Percentiles rank a stretch among this genome's conserved stretches.
phyloP scores from a whole-genome alignment of 2,797 vertebrate genomes.

The Microchirus variegatus region DNA sequence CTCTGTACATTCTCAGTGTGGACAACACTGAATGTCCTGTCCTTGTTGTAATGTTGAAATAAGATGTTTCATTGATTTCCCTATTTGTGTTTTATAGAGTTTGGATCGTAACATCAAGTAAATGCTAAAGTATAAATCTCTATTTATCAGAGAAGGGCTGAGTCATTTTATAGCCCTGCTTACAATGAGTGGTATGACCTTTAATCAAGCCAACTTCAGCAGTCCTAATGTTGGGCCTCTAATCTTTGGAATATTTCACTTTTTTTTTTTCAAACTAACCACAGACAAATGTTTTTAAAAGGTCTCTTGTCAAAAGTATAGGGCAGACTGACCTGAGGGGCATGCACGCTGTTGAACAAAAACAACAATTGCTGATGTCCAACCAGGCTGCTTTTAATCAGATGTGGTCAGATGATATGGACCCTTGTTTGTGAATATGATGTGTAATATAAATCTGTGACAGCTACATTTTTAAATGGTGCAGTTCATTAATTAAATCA shows the following conservation, averaged over 20 bases:
- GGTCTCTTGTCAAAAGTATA: constrained; percentile 7
- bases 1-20: neutral
- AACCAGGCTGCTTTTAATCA: constrained; percentile 17
- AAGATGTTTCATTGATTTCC: constrained; percentile 5
- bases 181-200: constrained; percentile 21
- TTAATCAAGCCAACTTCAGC: neutral
- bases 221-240: constrained; percentile 5
- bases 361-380: constrained; percentile 24
- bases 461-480: constrained; percentile 8
- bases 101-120: constrained; percentile 12
- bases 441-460: constrained; percentile 26
- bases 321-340: constrained; percentile 23
- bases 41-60: neutral
- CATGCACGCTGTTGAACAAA: constrained; percentile 16
- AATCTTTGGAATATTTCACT: constrained; percentile 26
- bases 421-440: constrained; percentile 15
- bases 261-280: constrained; percentile 25
- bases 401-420: constrained; percentile 1
- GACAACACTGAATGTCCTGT: neutral
- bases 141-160: constrained; percentile 11
- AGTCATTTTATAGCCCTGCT: constrained; percentile 14
- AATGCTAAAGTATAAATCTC: constrained; percentile 6
- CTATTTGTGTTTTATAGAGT: constrained; percentile 8
- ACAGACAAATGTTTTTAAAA: constrained; percentile 26
- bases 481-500: constrained; percentile 22